Evolutionary conservation across 1,140 invertebrate species (phyloP), one percentile per base, ranked within the genome.

Genomic region (Paramacrobiotus metropolitanus): DNA sequence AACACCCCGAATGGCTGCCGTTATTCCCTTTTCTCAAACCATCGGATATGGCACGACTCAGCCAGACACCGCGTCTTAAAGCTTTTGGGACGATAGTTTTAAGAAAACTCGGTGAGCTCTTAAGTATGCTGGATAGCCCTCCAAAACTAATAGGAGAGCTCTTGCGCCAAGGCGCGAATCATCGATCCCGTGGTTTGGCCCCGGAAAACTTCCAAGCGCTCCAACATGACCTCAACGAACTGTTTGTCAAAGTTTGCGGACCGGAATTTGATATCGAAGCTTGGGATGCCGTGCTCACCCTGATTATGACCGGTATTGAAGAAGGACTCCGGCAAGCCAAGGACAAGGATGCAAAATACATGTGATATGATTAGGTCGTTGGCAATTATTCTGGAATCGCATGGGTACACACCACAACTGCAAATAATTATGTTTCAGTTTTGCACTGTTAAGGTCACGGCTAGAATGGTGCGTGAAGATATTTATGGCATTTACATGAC

Each of bases 211-310:
- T 55, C 48, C 48, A 55, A 28, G 48, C 48, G 4, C 9, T 55
- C 15, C 48, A 55, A 28, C 48, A 55, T 28, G 48, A 55, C 24
- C 48, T 55, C 15, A 55, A 55, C 48, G 48, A 55, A 55, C 48
- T 55, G 48, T 55, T 55, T 24, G 48, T 55, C 48, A 55, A 55
- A 28, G 28, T 55, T 28, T 55, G 48, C 48, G 48, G 48, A 55
- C 48, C 48, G 15, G 48, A 55, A 55, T 55, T 55, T 24, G 48
- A 55, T 24, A 55, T 55, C 15, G 48, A 55, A 55, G 48, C 15
- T 15, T 55, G 48, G 48, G 48, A 55, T 28, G 48, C 48, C 15
- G 48, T 55, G 24, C 48, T 55, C 15, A 55, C 48, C 4, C 48
- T 55, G 15, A 24, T 55, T 24, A 55, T 55, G 48, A 55, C 48